Evolutionary conservation across 2,113 vertebrate genomes (phyloP).

Genomic region (Montifringilla adamsi): DNA sequence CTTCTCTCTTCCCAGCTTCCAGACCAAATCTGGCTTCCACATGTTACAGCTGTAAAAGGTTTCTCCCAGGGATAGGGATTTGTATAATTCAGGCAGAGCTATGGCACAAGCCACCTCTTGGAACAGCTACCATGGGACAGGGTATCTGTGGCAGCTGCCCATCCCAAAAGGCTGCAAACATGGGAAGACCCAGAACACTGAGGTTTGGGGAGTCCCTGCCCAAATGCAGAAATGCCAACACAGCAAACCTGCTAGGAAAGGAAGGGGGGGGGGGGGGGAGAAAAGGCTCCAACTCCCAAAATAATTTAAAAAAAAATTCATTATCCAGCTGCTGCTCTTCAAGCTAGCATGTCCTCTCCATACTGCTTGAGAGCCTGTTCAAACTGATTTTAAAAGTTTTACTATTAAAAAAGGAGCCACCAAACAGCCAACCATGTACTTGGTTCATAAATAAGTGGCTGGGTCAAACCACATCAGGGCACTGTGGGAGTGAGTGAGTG

Average conservation of each 20-base stretch:
- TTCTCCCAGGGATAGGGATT: neutral
- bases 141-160: neutral
- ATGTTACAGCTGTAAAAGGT: neutral
- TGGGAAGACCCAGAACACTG: neutral
- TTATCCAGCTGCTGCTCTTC: neutral
- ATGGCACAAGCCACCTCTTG: neutral
- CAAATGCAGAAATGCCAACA: neutral
- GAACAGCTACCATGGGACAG: neutral
- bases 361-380: neutral
- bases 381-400: neutral
- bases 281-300: neutral
- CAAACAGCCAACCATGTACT: neutral
- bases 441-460: neutral
- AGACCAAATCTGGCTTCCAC: neutral
- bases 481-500: accelerated
- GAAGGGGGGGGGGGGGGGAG: neutral
- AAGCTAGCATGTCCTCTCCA: neutral
- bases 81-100: neutral
- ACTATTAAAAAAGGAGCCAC: neutral
- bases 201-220: neutral
- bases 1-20: neutral
- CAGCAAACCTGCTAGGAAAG: neutral
- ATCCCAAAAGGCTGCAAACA: neutral
- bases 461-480: neutral
- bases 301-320: neutral